Base-by-base conservation (phyloP, 23 tunicate genomes). In the Phallusia fumigata region DNA sequence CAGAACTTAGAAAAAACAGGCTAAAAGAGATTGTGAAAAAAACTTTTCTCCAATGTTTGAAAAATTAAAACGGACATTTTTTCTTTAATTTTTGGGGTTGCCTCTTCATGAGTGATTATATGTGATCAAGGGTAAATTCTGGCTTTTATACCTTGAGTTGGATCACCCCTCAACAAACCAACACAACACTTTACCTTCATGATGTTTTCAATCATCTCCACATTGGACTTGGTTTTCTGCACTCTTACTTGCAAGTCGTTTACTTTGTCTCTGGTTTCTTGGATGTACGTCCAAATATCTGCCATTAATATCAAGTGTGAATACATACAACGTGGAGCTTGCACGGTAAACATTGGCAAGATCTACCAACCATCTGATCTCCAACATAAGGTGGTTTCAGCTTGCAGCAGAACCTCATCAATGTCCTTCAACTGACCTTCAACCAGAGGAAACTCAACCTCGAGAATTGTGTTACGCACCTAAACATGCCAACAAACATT, bases 261-360 rank as follows among this genome's bases (percentile, higher is more conserved):
- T 26, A 91, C 96, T 64, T 72, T 85, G 72, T 96, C 92, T n/a
- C 96, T 65, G 0, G 90, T 80, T 34, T 47, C 82, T 64, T 90
- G 95, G 0, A 96, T 96, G 86, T 96, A 96, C 19, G 84, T 93
- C 93, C 93, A 96, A 16, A 96, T 89, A 40, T 88, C 98, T 94
- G 33, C 0, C 36, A 31, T 40, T 40, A 40, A 40, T 40, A 40
- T n/a, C 47, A 40, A 3, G 47, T 40, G 5, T 40, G 10, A 10
- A 10, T 40, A 40, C 47, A 40, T 3, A 40, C 47, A 40, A 40
- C 10, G 5, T 40, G 10, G 5, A 10, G 47, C 10, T 40, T 40
- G 5, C 8, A 40, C n/a, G n/a, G n/a, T n/a, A n/a, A n/a, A 40
- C 47, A 40, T 40, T 40, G 47, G 69, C 69, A n/a, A n/a, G n/a